Conservation (phyloP, 2,797 vertebrate genomes). For the Morelia viridis region DNA sequence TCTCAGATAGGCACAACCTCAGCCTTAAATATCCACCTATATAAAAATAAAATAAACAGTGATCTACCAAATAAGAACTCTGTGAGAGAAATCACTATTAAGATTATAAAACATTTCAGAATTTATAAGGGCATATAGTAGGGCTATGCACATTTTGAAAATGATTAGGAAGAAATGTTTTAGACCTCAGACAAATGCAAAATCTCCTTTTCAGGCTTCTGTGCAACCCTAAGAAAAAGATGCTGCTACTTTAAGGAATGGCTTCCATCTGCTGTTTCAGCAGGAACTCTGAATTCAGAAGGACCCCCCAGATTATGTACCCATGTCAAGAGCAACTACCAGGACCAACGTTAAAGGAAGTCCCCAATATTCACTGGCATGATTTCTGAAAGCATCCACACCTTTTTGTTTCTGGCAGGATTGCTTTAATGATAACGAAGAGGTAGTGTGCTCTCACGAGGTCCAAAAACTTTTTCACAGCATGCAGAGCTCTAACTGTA, state of each 20-base stretch:
- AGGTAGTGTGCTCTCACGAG: too few relatives aligned
- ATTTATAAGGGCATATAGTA: neutral
- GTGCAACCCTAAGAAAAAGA: neutral
- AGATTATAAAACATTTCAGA: neutral
- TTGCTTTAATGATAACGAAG: too few relatives aligned
- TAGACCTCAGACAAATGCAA: neutral
- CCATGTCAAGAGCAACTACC: neutral
- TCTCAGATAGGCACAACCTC: neutral
- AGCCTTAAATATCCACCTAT: neutral
- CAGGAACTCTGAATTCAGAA: neutral
- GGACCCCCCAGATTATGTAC: neutral
- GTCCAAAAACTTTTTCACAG: too few relatives aligned
- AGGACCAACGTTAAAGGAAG: neutral
- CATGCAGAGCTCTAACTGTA: neutral
- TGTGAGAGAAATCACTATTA: neutral
- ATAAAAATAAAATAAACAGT: neutral
- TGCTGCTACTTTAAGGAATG: neutral
- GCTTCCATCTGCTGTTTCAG: neutral
- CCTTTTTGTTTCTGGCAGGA: too few relatives aligned
- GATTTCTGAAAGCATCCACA: too few relatives aligned
- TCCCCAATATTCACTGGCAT: too few relatives aligned
- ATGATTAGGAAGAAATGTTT: neutral
- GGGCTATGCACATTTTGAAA: neutral
- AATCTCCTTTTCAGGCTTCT: neutral
- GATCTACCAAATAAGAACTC: neutral